Percentiles rank a stretch among this genome's conserved stretches.
Evolutionary conservation across 2,113 vertebrate species (phyloP).

Genomic region (Tichodroma muraria): DNA sequence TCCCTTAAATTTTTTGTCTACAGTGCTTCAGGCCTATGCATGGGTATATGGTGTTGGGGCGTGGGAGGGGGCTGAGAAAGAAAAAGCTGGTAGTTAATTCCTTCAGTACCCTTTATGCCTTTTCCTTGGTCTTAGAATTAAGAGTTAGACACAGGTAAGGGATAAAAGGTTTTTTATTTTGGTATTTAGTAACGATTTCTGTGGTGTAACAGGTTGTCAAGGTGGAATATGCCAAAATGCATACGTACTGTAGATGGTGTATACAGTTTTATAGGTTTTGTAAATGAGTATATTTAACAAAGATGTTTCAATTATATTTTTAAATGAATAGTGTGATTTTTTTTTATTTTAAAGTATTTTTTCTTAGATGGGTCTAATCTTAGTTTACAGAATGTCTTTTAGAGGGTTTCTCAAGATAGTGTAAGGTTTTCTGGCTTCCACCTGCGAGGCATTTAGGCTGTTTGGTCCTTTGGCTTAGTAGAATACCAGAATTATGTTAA

Average conservation of each 20-base stretch:
- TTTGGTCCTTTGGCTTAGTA: too few relatives aligned
- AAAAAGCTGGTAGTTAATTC: neutral
- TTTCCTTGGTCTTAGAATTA: neutral
- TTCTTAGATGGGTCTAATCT: neutral
- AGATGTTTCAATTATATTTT: neutral
- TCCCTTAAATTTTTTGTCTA: neutral
- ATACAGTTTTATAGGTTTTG: neutral
- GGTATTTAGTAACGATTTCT: neutral
- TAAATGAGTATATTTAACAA: neutral
- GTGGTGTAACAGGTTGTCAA: too few relatives aligned
- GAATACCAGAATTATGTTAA: neutral
- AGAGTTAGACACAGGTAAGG: neutral
- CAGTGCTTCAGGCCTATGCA: neutral
- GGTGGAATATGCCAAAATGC: neutral
- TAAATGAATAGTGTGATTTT: neutral
- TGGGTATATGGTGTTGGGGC: accelerated
- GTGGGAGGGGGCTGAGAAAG: neutral
- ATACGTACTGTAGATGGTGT: accelerated
- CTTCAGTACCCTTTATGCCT: neutral
- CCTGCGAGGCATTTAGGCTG: neutral
- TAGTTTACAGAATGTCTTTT: neutral
- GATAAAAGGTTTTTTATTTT: neutral
- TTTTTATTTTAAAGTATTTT: neutral
- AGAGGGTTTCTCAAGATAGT: neutral
- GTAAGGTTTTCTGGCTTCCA: neutral